Conservation (phyloP, 2,888 invertebrate species). For the Mythimna loreyi region DNA sequence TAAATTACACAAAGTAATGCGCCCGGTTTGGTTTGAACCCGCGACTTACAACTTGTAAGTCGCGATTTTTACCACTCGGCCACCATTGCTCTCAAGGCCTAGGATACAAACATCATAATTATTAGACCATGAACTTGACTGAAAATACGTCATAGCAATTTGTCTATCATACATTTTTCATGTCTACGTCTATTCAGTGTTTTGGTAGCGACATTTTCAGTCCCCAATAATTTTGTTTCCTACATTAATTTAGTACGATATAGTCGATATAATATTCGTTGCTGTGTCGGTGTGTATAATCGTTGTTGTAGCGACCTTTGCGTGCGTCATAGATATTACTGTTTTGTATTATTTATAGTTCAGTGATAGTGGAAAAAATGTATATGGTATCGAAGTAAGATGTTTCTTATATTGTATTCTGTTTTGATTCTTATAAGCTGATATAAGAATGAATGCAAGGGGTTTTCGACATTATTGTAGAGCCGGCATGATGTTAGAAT, state of each 20-base stretch:
- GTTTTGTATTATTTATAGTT: slow-evolving; percentile 53
- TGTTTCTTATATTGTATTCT: not conserved
- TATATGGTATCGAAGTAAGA: slow-evolving; percentile 16
- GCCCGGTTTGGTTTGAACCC: no score
- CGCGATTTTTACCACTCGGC: no score
- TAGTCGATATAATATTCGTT: slow-evolving; percentile 10
- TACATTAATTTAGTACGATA: slow-evolving; percentile 11
- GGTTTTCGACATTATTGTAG: no score
- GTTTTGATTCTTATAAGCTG: not conserved
- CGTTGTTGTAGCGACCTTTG: slow-evolving; percentile 57
- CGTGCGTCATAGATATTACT: slow-evolving; percentile 65
- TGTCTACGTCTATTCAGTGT: not conserved
- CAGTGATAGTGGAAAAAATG: slow-evolving; percentile 41
- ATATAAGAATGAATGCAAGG: not conserved
- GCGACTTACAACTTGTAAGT: no score
- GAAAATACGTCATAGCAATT: slow-evolving; percentile 13
- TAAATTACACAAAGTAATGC: no score
- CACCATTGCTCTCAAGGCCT: no score
- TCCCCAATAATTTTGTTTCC: slow-evolving; percentile 9
- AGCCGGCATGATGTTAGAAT: no score
- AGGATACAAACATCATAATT: not conserved
- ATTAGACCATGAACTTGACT: not conserved
- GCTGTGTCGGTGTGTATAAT: slow-evolving; percentile 39
- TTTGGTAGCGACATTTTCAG: slow-evolving; percentile 1
- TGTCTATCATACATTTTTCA: not conserved